Evolutionary conservation across 1,140 invertebrate species (phyloP).

Genomic region (Akabosia matsudoensis): DNA sequence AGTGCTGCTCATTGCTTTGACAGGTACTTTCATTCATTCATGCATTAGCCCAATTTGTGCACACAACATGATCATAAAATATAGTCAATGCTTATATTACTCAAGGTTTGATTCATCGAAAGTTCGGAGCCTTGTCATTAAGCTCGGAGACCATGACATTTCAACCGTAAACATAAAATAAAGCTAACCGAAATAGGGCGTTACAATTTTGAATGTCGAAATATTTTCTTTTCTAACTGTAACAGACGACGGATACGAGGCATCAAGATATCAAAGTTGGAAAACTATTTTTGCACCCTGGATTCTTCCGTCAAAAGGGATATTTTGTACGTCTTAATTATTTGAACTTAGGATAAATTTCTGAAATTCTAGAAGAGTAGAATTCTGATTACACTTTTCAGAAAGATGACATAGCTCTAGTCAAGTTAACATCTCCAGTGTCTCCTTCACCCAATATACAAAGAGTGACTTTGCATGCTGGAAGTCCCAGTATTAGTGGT

Average conservation of each 20-base stretch:
- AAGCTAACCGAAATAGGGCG: not conserved
- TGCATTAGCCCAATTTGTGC: no score
- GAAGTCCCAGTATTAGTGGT: not conserved
- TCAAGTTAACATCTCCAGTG: not conserved
- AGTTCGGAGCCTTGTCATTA: not conserved
- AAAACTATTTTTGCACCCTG: not conserved
- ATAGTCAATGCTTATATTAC: not conserved
- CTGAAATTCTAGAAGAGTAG: no score
- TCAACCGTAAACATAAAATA: not conserved
- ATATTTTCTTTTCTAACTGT: not conserved
- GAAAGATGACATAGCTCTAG: not conserved
- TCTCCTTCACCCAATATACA: not conserved
- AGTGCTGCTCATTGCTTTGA: slow-evolving; percentile 16
- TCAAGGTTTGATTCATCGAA: not conserved
- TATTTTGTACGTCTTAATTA: slow-evolving; percentile 17
- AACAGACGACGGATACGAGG: not conserved
- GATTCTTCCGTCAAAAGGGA: not conserved
- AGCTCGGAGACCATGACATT: not conserved
- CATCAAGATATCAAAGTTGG: not conserved
- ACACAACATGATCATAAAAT: no score
- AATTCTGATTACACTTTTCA: not conserved
- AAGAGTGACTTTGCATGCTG: not conserved
- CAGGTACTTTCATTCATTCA: not conserved
- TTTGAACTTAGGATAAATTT: not conserved
- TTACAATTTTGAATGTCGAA: no score